phyloP scores from a whole-genome alignment of 1,140 invertebrate genomes.

The Drosophila busckii region DNA sequence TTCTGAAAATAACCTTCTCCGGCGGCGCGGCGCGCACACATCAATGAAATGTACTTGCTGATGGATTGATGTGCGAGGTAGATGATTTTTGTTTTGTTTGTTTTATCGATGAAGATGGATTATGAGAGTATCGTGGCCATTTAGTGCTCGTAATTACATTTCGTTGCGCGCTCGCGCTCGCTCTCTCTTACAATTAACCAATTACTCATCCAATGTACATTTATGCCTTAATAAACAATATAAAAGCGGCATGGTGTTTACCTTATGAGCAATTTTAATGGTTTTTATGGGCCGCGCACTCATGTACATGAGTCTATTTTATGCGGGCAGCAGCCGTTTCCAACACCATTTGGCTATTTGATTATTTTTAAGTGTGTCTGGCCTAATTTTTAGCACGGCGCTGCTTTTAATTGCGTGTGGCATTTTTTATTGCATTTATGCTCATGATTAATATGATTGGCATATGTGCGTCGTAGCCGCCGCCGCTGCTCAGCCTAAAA shows the following conservation, averaged over 20 bases:
- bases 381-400: slow-evolving; percentile 27
- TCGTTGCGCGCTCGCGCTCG: too few species aligned
- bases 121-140: slow-evolving; percentile 44
- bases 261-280: slow-evolving; percentile 69
- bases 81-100: too few species aligned
- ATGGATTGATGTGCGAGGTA: slow-evolving; percentile 62
- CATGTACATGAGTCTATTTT: too few species aligned
- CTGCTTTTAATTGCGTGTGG: slow-evolving; percentile 35
- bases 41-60: slow-evolving; percentile 50
- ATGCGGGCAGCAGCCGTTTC: slow-evolving; percentile 27
- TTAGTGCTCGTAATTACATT: slow-evolving; percentile 22
- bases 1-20: slow-evolving; percentile 15
- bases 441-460: slow-evolving; percentile 28
- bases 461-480: too few species aligned
- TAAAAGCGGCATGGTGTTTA: slow-evolving; percentile 59
- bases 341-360: slow-evolving; percentile 56
- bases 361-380: slow-evolving; percentile 53
- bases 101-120: slow-evolving; percentile 74
- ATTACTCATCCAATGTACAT: slow-evolving; percentile 60
- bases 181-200: slow-evolving; percentile 15
- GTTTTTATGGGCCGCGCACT: slow-evolving; percentile 22
- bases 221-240: slow-evolving; percentile 65
- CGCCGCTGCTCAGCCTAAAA: too few species aligned
- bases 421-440: slow-evolving; percentile 37
- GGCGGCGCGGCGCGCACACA: too few species aligned